Conservation (phyloP, 2,888 invertebrate species). For the Drosophila eohydei region DNA sequence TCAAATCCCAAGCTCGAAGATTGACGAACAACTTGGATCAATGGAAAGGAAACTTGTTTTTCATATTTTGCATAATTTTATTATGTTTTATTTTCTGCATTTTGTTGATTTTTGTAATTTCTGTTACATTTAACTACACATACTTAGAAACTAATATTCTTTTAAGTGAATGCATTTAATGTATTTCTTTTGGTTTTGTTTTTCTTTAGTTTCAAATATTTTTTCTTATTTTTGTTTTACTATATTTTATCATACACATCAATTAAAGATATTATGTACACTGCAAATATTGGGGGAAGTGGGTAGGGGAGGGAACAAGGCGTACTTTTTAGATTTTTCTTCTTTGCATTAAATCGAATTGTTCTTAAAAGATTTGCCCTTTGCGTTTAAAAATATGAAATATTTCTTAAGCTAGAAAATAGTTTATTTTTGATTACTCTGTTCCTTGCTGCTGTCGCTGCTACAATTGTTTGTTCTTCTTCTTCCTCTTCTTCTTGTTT, state of each 20-base stretch:
- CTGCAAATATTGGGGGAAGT: slow-evolving; percentile 21
- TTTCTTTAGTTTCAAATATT: neutral
- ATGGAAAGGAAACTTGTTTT: neutral
- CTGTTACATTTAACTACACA: slow-evolving; percentile 83
- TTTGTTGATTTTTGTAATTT: slow-evolving; percentile 60
- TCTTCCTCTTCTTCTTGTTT: slow-evolving; percentile 1
- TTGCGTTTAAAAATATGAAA: slow-evolving; percentile 47
- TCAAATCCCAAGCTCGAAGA: slow-evolving; percentile 43
- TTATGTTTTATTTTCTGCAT: slow-evolving; percentile 73
- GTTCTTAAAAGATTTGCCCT: slow-evolving; percentile 10
- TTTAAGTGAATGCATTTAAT: slow-evolving; percentile 48
- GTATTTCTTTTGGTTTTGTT: slow-evolving; percentile 6
- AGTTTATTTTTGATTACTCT: slow-evolving; percentile 77
- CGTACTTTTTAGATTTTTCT: slow-evolving; percentile 7
- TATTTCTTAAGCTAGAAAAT: slow-evolving; percentile 58
- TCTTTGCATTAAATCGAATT: slow-evolving; percentile 2
- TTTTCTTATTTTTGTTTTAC: slow-evolving; percentile 6
- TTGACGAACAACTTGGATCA: slow-evolving; percentile 6
- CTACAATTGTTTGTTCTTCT: slow-evolving; percentile 11
- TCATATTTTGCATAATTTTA: slow-evolving; percentile 76
- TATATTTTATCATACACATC: slow-evolving; percentile 47
- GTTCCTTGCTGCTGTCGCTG: slow-evolving; percentile 40
- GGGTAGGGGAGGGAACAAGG: neutral
- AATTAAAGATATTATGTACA: slow-evolving; percentile 56
- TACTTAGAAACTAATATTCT: slow-evolving; percentile 69